These are phyloP conservation scores for Aplidium turbinatum DNA, from an alignment of 23 tunicate species.

Conservation along the genomic window DNA sequence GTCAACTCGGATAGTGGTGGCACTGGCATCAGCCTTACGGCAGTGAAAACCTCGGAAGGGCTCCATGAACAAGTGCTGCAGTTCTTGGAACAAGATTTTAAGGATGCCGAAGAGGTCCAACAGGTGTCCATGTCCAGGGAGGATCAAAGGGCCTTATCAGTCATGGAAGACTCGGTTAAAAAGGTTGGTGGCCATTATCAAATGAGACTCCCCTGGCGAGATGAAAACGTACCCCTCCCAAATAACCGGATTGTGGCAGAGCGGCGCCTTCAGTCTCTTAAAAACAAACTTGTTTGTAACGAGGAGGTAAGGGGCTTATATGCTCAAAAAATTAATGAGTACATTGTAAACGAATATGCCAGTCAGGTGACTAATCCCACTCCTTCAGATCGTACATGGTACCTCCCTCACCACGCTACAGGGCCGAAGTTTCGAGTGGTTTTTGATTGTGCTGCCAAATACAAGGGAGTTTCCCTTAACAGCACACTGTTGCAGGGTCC, in stretches of 20 bases:
- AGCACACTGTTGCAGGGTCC: no score
- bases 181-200: slow-evolving; percentile 3
- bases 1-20: no score
- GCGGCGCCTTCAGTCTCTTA: not conserved
- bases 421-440: slow-evolving; percentile 9
- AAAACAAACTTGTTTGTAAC: not conserved
- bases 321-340: slow-evolving; percentile 3
- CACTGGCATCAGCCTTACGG: no score
- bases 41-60: no score
- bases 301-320: not conserved
- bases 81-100: not conserved
- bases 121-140: not conserved
- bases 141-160: not conserved
- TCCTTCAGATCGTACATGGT: not conserved
- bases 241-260: not conserved
- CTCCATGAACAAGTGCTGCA: no score
- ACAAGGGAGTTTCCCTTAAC: no score
- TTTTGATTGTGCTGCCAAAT: not conserved
- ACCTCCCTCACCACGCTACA: slow-evolving; percentile 8
- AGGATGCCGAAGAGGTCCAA: not conserved
- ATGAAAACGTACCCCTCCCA: not conserved
- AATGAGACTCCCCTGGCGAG: slow-evolving; percentile 1
- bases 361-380: not conserved
- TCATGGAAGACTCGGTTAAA: not conserved
- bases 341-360: not conserved